Percentiles rank a stretch among this genome's conserved stretches.
Conservation (phyloP, 2,888 invertebrate genomes). For the Agriopis marginaria region DNA sequence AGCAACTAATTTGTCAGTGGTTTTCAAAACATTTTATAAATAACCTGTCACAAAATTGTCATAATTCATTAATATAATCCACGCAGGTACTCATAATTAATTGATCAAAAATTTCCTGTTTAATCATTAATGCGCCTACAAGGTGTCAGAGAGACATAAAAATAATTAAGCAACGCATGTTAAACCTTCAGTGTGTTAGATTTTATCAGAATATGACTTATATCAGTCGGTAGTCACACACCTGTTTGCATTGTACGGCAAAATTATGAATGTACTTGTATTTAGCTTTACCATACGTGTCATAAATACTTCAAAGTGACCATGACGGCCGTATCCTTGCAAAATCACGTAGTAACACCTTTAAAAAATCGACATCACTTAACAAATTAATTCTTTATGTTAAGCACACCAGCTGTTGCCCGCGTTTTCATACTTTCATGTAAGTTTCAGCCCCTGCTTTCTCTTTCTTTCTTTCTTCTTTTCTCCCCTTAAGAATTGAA, state of each 20-base stretch:
- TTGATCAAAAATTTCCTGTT: constrained; percentile 40
- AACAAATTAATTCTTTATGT: too few species aligned
- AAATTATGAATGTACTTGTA: not conserved
- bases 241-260: constrained; percentile 14
- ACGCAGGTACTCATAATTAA: constrained; percentile 27
- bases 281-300: not conserved
- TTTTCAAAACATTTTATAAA: constrained; percentile 31
- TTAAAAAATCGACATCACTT: too few species aligned
- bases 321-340: too few species aligned
- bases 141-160: constrained; percentile 38
- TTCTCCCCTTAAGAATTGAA: too few species aligned
- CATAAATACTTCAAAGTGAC: not conserved
- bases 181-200: constrained; percentile 35
- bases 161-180: constrained; percentile 41
- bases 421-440: too few species aligned
- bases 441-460: too few species aligned
- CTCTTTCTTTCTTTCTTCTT: too few species aligned
- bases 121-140: constrained; percentile 38
- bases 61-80: constrained; percentile 33
- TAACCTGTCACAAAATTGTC: constrained; percentile 33
- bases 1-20: constrained; percentile 33
- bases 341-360: too few species aligned
- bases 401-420: too few species aligned
- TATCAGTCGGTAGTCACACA: constrained; percentile 10
- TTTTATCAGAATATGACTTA: constrained; percentile 35